Evolutionary conservation across 2,888 invertebrate genomes (phyloP).

Genomic region (Macrosiphum euphorbiae): DNA sequence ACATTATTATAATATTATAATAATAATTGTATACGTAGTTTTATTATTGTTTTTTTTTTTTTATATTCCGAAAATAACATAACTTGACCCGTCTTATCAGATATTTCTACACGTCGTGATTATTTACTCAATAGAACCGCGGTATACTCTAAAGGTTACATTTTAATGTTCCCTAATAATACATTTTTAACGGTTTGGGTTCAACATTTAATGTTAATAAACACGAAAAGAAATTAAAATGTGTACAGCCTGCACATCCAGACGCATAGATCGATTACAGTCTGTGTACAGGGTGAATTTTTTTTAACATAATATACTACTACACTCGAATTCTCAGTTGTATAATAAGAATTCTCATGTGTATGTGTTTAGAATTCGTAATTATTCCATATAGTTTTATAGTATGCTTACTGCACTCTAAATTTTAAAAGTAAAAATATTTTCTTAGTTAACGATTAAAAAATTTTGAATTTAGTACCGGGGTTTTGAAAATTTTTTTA

Average conservation of each 20-base stretch:
- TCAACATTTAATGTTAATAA: not conserved
- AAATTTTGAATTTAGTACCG: too few species aligned
- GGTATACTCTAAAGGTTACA: not conserved
- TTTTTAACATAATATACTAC: not conserved
- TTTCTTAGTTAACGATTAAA: too few species aligned
- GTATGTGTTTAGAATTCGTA: not conserved
- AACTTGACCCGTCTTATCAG: not conserved
- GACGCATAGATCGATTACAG: not conserved
- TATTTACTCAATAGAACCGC: not conserved
- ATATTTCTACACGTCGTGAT: not conserved
- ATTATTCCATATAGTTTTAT: not conserved
- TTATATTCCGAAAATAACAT: not conserved
- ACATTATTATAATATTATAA: not conserved
- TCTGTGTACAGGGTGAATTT: not conserved
- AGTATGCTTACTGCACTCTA: not conserved
- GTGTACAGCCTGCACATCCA: not conserved
- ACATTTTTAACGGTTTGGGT: not conserved
- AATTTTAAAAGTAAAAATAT: too few species aligned
- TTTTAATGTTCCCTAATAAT: not conserved
- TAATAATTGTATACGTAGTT: not conserved
- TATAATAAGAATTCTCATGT: not conserved
- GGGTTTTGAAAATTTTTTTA: too few species aligned
- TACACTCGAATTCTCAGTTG: not conserved
- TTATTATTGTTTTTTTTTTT: not conserved
- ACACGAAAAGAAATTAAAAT: not conserved